phyloP scores from a whole-genome alignment of 2,797 vertebrate species.

The Momotus momota region DNA sequence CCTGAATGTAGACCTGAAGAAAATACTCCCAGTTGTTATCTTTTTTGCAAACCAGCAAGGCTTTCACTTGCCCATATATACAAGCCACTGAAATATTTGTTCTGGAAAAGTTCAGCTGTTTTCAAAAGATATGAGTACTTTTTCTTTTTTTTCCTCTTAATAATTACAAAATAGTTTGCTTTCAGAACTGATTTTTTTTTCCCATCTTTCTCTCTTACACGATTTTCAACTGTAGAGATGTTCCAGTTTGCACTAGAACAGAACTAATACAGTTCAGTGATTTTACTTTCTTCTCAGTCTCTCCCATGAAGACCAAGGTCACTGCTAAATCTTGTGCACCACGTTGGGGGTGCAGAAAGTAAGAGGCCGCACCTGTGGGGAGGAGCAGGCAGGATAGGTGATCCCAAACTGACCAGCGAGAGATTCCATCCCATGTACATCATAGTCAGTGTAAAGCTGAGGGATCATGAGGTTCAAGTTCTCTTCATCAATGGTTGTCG shows the following conservation, averaged over 20 bases:
- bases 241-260: not conserved
- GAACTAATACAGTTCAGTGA: not conserved
- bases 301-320: not conserved
- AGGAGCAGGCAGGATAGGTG: not conserved
- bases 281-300: not conserved
- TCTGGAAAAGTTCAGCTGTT: not conserved
- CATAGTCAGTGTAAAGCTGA: not conserved
- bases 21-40: not conserved
- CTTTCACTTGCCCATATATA: not conserved
- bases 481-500: not conserved
- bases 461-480: not conserved
- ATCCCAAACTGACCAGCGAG: not conserved
- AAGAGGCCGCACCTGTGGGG: not conserved
- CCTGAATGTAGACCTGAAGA: not conserved
- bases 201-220: not conserved
- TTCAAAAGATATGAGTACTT: not conserved
- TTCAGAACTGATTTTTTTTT: not conserved
- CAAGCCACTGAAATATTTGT: constrained; percentile 1
- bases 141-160: not conserved
- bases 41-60: not conserved
- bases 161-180: not conserved
- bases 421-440: not conserved
- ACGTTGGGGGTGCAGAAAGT: not conserved
- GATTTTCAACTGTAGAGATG: not conserved
- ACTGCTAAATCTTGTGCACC: not conserved